A percentile compares a stretch with the other conserved stretches of the same genome.
Evolutionary conservation across 2,113 vertebrate genomes (phyloP).

Genomic region (Nettapus auritus): DNA sequence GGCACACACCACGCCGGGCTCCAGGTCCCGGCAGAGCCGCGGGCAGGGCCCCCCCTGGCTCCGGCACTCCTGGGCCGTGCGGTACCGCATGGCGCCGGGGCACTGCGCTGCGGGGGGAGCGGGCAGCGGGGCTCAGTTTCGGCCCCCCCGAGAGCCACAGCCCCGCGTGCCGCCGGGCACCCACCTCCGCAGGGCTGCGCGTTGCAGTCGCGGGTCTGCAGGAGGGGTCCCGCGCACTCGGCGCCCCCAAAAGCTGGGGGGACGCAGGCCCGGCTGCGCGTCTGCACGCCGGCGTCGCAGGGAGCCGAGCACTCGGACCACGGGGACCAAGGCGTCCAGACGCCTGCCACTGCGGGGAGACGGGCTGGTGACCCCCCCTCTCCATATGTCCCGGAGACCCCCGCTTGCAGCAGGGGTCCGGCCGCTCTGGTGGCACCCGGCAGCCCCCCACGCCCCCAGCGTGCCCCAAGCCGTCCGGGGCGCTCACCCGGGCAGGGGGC

Average conservation of each 20-base stretch:
- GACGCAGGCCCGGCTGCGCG: slow-evolving; percentile 80
- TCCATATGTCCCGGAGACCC: not conserved
- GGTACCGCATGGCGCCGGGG: slow-evolving; percentile 78
- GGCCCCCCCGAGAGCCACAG: not conserved
- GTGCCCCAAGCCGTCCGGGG: no score
- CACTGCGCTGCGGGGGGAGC: slow-evolving; percentile 76
- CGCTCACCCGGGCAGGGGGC: slow-evolving; percentile 80
- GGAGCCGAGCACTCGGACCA: slow-evolving; percentile 84
- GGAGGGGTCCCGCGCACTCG: slow-evolving; percentile 81
- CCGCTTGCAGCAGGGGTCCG: not conserved
- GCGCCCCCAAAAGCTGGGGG: slow-evolving; percentile 57
- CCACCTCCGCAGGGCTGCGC: slow-evolving; percentile 83
- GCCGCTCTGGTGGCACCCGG: no score
- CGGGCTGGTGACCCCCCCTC: not conserved
- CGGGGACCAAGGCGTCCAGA: slow-evolving; percentile 81
- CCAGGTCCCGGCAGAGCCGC: slow-evolving; percentile 83
- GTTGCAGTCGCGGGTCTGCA: slow-evolving; percentile 89
- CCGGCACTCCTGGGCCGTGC: slow-evolving; percentile 77
- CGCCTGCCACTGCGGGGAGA: slow-evolving; percentile 70
- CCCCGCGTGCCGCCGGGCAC: not conserved
- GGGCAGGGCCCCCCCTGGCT: slow-evolving; percentile 81
- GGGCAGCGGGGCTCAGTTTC: not conserved
- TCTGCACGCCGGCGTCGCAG: slow-evolving; percentile 86
- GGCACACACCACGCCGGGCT: slow-evolving; percentile 78
- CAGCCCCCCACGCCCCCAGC: no score